These are phyloP conservation scores for Lithobates pipiens DNA, from an alignment of 2,797 vertebrate species.

Conservation along the genomic window DNA sequence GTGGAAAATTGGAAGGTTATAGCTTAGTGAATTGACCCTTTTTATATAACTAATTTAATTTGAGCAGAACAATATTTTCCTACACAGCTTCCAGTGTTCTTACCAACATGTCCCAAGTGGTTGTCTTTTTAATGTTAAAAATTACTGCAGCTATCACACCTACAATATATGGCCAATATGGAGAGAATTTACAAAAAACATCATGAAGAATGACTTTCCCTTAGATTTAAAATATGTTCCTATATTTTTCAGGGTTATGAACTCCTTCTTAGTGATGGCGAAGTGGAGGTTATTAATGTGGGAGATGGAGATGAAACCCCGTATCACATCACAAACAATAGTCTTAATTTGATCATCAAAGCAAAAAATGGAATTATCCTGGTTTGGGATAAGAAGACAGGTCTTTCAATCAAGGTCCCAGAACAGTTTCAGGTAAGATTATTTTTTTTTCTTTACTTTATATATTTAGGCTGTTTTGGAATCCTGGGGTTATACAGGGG, in stretches of 20 bases:
- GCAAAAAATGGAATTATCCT: conserved; percentile 22
- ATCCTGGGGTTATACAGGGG: too few species aligned
- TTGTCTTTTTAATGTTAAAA: too few species aligned
- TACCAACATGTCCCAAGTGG: too few species aligned
- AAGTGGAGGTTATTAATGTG: not conserved
- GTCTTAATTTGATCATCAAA: conserved; percentile 21
- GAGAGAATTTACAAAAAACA: not conserved
- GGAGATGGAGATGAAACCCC: not conserved
- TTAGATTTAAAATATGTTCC: not conserved
- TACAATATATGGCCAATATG: too few species aligned
- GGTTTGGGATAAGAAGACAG: conserved; percentile 36
- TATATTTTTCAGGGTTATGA: not conserved
- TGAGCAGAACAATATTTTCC: too few species aligned
- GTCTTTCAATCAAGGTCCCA: conserved; percentile 17
- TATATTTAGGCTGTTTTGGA: too few species aligned
- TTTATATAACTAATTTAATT: too few species aligned
- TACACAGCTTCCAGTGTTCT: too few species aligned
- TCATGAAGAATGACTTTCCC: not conserved
- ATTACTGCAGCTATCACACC: too few species aligned
- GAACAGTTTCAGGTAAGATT: conserved; percentile 32
- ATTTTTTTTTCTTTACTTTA: not conserved
- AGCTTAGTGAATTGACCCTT: too few species aligned
- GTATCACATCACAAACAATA: conserved; percentile 17
- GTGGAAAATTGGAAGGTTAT: too few species aligned
- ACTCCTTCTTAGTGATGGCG: conserved; percentile 12